These are phyloP conservation scores for Macrosoma leucophasiata DNA, from an alignment of 2,888 invertebrate species.

Conservation along the genomic window DNA sequence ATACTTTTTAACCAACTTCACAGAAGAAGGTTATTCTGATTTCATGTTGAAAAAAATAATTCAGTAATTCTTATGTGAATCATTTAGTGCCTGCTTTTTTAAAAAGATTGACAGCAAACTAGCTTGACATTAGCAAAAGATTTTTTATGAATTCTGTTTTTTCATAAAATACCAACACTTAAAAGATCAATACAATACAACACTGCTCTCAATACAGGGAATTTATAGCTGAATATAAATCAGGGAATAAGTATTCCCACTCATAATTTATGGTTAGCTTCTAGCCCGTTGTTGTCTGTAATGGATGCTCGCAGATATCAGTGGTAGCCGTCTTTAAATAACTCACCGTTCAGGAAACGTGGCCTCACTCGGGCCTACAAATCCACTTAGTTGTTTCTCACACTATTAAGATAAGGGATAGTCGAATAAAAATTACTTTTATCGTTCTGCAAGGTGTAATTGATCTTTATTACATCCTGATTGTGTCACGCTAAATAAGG, in stretches of 20 bases:
- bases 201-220: too few species aligned
- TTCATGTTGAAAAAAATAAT: too few species aligned
- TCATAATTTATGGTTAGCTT: slow-evolving; percentile 63
- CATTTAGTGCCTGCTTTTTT: too few species aligned
- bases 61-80: too few species aligned
- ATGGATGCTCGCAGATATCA: slow-evolving; percentile 71
- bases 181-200: too few species aligned
- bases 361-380: slow-evolving; percentile 56
- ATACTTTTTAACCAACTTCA: too few species aligned
- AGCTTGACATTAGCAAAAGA: too few species aligned
- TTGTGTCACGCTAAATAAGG: slow-evolving; percentile 21
- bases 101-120: too few species aligned
- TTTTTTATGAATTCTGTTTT: too few species aligned
- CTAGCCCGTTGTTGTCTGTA: slow-evolving; percentile 58
- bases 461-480: slow-evolving; percentile 52
- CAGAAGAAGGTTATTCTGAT: too few species aligned
- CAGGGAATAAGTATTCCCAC: slow-evolving; percentile 60
- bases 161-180: too few species aligned
- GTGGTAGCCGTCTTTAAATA: slow-evolving; percentile 63
- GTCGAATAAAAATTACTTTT: slow-evolving; percentile 53
- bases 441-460: slow-evolving; percentile 46
- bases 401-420: slow-evolving; percentile 34
- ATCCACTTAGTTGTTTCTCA: slow-evolving; percentile 59
- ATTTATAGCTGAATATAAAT: slow-evolving; percentile 53
- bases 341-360: slow-evolving; percentile 63